These are phyloP conservation scores for Rutilus rutilus DNA, from an alignment of 2,113 vertebrate genomes.

Conservation along the genomic window DNA sequence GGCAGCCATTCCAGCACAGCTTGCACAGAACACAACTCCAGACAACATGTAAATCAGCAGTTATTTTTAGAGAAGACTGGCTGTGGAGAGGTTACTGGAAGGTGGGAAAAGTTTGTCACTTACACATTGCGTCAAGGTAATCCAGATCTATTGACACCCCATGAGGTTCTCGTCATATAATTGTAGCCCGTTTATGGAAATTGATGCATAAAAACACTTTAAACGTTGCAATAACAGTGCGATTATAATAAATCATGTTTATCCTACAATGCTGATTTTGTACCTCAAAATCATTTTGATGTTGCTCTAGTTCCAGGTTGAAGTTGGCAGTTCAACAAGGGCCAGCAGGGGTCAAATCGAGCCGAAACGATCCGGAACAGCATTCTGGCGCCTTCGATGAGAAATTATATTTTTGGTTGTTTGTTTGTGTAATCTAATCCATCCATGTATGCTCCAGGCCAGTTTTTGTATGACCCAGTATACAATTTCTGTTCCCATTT, in stretches of 20 bases:
- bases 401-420: neutral
- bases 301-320: neutral
- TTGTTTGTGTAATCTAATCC: neutral
- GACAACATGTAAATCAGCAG: conserved; percentile 56
- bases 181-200: neutral
- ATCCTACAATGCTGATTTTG: neutral
- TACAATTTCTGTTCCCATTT: neutral
- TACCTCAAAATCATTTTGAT: neutral
- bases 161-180: conserved; percentile 25
- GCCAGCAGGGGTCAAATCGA: neutral
- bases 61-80: conserved; percentile 52
- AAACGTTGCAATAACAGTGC: neutral
- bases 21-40: conserved; percentile 33
- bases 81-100: conserved; percentile 52
- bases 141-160: conserved; percentile 37
- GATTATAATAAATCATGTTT: neutral
- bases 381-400: neutral
- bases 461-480: neutral
- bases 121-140: conserved; percentile 34
- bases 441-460: neutral
- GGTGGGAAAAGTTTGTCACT: conserved; percentile 42
- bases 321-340: neutral
- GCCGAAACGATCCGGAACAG: neutral
- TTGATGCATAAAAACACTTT: neutral
- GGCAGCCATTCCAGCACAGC: conserved; percentile 53